Evolutionary conservation across 2,797 vertebrate genomes (phyloP).

Genomic region (Sylvilagus floridanus): DNA sequence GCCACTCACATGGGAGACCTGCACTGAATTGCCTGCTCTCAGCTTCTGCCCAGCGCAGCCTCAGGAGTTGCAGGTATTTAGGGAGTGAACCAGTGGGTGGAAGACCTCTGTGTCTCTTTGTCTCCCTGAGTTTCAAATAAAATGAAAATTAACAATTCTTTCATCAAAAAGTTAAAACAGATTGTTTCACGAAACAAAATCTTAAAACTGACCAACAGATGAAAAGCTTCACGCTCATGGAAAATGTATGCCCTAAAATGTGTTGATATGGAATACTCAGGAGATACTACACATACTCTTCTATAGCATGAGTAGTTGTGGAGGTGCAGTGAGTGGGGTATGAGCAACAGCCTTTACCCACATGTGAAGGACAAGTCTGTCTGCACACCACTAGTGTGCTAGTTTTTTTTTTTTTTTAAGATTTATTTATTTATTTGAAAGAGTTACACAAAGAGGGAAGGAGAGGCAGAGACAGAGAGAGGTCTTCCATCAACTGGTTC

Average conservation of each 20-base stretch:
- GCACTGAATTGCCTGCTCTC: too few relatives aligned
- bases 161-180: background rate
- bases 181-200: conserved; percentile 18
- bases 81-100: too few relatives aligned
- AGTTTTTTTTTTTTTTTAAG: too few relatives aligned
- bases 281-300: background rate
- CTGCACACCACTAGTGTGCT: background rate
- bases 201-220: background rate
- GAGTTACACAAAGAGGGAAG: too few relatives aligned
- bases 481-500: too few relatives aligned
- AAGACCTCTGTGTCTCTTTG: too few relatives aligned
- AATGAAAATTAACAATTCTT: background rate
- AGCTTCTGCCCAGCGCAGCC: too few relatives aligned
- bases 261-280: background rate
- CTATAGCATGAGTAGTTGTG: background rate
- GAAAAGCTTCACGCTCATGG: background rate
- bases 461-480: too few relatives aligned
- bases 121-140: too few relatives aligned
- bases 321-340: background rate
- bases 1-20: too few relatives aligned
- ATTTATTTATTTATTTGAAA: too few relatives aligned
- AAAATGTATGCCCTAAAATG: conserved; percentile 5
- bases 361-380: background rate
- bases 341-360: background rate
- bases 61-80: too few relatives aligned